Evolutionary conservation across 2,797 vertebrate species (phyloP).

Genomic region (Emydoidea blandingii): DNA sequence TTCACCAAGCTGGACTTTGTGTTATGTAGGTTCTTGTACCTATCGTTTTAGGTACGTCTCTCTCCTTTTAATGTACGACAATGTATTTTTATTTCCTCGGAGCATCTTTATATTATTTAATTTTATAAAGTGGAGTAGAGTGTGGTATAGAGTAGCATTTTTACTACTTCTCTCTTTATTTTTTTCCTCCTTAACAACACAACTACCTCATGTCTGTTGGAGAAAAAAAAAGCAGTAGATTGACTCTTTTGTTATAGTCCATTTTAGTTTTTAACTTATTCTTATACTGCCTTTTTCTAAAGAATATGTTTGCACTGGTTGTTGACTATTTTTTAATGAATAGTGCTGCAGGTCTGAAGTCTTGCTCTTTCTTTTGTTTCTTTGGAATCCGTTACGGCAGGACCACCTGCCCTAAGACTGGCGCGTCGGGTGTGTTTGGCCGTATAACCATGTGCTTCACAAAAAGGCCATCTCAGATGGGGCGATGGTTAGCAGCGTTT

Average conservation of each 20-base stretch:
- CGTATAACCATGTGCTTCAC: neutral
- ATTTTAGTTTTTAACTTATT: conserved; percentile 73
- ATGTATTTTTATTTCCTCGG: conserved; percentile 73
- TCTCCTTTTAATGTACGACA: conserved; percentile 67
- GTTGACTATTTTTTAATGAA: conserved; percentile 14
- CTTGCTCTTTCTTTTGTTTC: conserved; percentile 22
- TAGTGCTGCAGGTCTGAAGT: conserved; percentile 27
- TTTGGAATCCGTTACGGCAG: neutral
- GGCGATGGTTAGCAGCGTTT: neutral
- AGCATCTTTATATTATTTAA: conserved; percentile 77
- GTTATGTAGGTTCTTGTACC: conserved; percentile 71
- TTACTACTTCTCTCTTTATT: conserved; percentile 55
- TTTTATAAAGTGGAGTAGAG: conserved; percentile 80
- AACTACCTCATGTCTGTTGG: conserved; percentile 84
- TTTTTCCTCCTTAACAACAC: conserved; percentile 75
- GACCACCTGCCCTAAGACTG: neutral
- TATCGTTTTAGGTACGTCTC: conserved; percentile 72
- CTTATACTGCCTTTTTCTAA: conserved; percentile 73
- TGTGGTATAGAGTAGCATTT: conserved; percentile 78
- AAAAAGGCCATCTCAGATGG: neutral
- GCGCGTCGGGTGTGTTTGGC: neutral
- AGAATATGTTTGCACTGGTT: conserved; percentile 75
- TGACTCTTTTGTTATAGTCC: conserved; percentile 57
- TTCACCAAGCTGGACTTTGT: conserved; percentile 63
- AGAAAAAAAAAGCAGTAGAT: conserved; percentile 66